These are phyloP conservation scores for Benthosema pterotum DNA, from an alignment of 2,797 vertebrate genomes.

Conservation along the genomic window DNA sequence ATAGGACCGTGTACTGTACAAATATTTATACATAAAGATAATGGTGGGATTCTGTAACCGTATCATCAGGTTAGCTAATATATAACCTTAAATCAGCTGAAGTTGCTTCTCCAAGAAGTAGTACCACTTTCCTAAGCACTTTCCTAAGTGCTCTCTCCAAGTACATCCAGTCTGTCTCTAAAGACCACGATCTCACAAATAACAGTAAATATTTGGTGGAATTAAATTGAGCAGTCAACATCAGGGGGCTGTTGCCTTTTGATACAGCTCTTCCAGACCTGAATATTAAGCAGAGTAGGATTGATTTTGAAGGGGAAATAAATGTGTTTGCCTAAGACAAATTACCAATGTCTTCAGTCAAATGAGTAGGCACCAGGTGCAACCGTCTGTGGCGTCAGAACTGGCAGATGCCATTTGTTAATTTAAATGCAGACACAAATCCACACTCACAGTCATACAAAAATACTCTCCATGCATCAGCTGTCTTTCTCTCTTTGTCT, in stretches of 20 bases:
- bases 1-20: too few species aligned
- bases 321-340: conserved; percentile 30
- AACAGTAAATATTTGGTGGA: not conserved
- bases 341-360: conserved; percentile 23
- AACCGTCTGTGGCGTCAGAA: conserved; percentile 8
- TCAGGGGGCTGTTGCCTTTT: conserved; percentile 4
- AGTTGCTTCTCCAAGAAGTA: too few species aligned
- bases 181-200: not conserved
- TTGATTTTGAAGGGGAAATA: conserved; percentile 19
- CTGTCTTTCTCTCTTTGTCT: not conserved
- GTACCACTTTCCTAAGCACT: too few species aligned
- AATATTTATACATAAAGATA: too few species aligned
- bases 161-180: not conserved
- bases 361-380: conserved; percentile 21
- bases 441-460: not conserved
- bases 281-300: conserved; percentile 19
- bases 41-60: too few species aligned
- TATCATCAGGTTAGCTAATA: too few species aligned
- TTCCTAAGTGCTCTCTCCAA: too few species aligned
- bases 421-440: conserved; percentile 8
- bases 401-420: conserved; percentile 36
- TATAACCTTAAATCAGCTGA: not conserved
- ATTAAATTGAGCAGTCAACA: not conserved
- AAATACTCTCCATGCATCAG: conserved; percentile 6
- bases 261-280: conserved; percentile 1